Base-by-base conservation (phyloP, 2,888 invertebrate genomes). In the Myopa tessellatipennis region DNA sequence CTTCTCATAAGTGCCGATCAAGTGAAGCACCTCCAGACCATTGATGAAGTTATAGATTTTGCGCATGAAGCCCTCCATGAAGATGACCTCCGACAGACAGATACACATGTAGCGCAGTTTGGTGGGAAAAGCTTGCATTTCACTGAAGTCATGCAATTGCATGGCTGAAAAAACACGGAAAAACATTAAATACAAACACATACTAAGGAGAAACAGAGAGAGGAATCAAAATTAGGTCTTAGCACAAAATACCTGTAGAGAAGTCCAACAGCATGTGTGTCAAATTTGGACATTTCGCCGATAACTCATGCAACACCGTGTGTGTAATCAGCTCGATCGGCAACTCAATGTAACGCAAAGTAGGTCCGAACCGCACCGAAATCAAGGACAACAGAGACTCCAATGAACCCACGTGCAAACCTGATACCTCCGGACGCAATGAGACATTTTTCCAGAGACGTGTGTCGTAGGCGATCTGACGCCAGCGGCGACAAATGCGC, bases 1-100 rank as follows among this genome's bases (percentile, higher is more conserved):
- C 88, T 98, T 98, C 88, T 98, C 98, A 87, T 98, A 98, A 0
- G 98, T 98, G 16, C 98, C 99, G 86, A 99, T 96, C 76, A 99
- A 92, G 90, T 99, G 99, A 75, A 99, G 91, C n/a, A 89, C 89
- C 91, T 99, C 98, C 78, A 99, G 90, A 5, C 99, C 99, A 83
- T 99, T 99, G 86, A 99, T 98, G 86, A 99, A 99, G 89, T 99
- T 99, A 90, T 99, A 99, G 81, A 99, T 99, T 90, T 99, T 98
- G 82, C 99, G 91, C 97, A 99, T 98, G 89, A 99, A 99, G 16
- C 99, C 99, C 89, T 99, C 99, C 95, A 99, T 97, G 90, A 99
- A 99, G 90, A 99, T 99, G 81, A 99, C 87, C 90, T 99, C 99
- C 0, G 98, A 98, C 61, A 99, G 91, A 83, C 99, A 99, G 86